These are phyloP conservation scores for human DNA, from an alignment of 2,113 vertebrate species.

Conservation along the genomic window DNA sequence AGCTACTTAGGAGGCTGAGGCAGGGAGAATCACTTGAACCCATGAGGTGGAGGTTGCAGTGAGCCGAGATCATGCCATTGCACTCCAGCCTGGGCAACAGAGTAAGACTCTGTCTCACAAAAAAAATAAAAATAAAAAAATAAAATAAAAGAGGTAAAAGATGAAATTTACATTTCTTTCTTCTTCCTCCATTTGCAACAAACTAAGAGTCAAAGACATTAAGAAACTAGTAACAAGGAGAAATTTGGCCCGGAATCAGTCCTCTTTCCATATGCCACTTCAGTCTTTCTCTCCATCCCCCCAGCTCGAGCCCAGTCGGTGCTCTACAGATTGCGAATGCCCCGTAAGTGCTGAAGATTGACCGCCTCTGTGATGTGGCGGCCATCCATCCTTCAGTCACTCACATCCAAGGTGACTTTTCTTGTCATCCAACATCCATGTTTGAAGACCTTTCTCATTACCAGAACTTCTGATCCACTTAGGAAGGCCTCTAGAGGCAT, in stretches of 20 bases:
- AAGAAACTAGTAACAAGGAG: neutral
- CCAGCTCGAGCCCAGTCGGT: neutral
- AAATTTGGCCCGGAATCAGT: neutral
- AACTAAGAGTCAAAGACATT: neutral
- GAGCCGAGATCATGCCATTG: no score
- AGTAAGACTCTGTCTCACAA: no score
- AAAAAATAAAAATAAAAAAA: no score
- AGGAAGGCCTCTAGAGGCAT: neutral
- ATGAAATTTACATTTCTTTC: neutral
- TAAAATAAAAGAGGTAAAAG: neutral
- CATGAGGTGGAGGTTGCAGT: no score
- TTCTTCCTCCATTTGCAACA: neutral
- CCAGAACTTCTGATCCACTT: neutral
- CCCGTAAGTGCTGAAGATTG: neutral
- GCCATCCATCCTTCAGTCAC: neutral
- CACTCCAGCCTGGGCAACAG: no score
- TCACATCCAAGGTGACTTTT: neutral
- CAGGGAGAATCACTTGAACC: no score
- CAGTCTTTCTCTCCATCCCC: neutral
- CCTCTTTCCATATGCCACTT: neutral
- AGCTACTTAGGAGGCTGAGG: no score
- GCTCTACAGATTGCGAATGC: neutral
- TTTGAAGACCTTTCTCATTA: neutral
- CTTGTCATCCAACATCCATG: neutral
- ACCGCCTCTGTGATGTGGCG: neutral